These are phyloP conservation scores for Thelaira solivaga DNA, from an alignment of 2,888 invertebrate genomes.

Conservation along the genomic window DNA sequence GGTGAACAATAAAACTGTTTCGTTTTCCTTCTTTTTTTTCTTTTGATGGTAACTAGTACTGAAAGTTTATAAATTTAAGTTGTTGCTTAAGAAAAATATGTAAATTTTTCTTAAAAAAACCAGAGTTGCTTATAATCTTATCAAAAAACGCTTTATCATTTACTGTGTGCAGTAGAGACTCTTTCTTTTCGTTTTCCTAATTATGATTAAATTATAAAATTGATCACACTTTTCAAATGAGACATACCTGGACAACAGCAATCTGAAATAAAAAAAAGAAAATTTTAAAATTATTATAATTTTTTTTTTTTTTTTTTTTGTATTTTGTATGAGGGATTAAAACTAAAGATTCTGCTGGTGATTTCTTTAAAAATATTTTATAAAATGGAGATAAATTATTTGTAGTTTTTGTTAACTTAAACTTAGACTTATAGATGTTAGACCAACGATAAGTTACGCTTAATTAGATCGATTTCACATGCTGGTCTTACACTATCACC, in stretches of 20 bases:
- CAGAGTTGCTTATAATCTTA: too few species aligned
- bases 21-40: too few species aligned
- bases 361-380: neutral
- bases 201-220: conserved; percentile 51
- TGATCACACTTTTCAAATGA: conserved; percentile 35
- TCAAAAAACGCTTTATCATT: too few species aligned
- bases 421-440: conserved; percentile 62
- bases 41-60: too few species aligned
- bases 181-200: conserved; percentile 4
- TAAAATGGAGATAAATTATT: neutral
- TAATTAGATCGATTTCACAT: conserved; percentile 66
- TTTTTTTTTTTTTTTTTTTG: neutral
- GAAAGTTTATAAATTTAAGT: too few species aligned
- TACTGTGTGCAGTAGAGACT: too few species aligned
- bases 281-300: too few species aligned
- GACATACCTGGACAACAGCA: too few species aligned
- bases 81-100: too few species aligned
- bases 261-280: too few species aligned
- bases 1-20: too few species aligned
- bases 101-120: too few species aligned
- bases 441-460: conserved; percentile 64
- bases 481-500: neutral
- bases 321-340: conserved; percentile 11
- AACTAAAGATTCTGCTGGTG: neutral
- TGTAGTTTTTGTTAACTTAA: neutral